phyloP scores from a whole-genome alignment of 2,888 invertebrate species.

The Nephrotoma flavescens region DNA sequence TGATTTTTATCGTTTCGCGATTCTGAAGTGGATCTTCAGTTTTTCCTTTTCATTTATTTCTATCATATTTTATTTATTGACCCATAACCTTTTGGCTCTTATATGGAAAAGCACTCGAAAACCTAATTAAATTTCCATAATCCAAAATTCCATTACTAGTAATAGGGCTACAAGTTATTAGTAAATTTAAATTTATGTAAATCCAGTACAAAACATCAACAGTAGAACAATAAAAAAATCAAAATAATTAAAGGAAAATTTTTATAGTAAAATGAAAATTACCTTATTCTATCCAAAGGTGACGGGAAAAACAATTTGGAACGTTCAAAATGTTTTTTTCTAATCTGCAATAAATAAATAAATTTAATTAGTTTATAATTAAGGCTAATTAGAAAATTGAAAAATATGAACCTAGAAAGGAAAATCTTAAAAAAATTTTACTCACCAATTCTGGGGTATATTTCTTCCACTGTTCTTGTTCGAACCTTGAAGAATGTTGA shows the following conservation, averaged over 20 bases:
- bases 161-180: not conserved
- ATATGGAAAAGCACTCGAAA: not conserved
- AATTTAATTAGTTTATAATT: not conserved
- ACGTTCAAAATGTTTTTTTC: not conserved
- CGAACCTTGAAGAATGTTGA: not conserved
- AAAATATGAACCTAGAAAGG: not conserved
- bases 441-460: not conserved
- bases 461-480: not conserved
- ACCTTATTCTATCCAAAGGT: conserved; percentile 10
- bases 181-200: not conserved
- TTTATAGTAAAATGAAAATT: not conserved
- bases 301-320: conserved; percentile 5
- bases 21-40: not conserved
- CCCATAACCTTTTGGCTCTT: not conserved
- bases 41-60: not conserved
- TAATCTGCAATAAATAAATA: not conserved
- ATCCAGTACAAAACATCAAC: not conserved
- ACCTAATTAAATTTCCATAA: not conserved
- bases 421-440: not conserved
- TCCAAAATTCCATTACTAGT: not conserved
- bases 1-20: not conserved
- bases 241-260: not conserved
- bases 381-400: not conserved
- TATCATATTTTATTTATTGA: not conserved
- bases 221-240: not conserved